Evolutionary conservation across 2,888 invertebrate genomes (phyloP).

Genomic region (Dendrolimus houi): DNA sequence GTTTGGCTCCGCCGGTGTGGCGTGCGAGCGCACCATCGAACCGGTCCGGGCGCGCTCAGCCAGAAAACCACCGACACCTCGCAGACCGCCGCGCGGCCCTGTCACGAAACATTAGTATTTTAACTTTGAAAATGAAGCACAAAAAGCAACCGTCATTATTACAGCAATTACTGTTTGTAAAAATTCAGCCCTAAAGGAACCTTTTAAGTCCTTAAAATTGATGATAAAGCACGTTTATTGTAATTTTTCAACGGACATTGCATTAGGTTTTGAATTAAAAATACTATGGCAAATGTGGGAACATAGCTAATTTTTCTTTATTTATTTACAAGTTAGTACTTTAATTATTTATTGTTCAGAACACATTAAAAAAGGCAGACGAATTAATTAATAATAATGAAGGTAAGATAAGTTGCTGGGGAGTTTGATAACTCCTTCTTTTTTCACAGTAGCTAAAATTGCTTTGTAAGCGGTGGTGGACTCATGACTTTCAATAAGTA

Average conservation of each 20-base stretch:
- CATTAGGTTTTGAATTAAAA: background rate
- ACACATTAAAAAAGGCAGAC: too few species aligned
- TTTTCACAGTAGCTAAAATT: too few species aligned
- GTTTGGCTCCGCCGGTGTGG: slow-evolving; percentile 59
- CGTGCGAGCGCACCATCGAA: slow-evolving; percentile 53
- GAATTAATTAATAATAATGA: too few species aligned
- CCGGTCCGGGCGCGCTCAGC: slow-evolving; percentile 68
- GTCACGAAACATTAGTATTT: slow-evolving; percentile 73
- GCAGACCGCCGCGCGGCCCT: slow-evolving; percentile 47
- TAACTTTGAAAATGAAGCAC: slow-evolving; percentile 50
- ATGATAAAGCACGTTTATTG: background rate
- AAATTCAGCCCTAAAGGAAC: slow-evolving; percentile 27
- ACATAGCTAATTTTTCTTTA: too few species aligned
- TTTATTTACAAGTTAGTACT: too few species aligned
- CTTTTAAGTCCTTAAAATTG: background rate
- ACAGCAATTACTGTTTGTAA: slow-evolving; percentile 49
- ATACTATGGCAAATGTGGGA: too few species aligned
- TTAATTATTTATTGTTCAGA: too few species aligned
- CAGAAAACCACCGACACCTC: slow-evolving; percentile 74
- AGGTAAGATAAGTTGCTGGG: too few species aligned
- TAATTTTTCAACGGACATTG: background rate
- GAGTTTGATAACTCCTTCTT: too few species aligned
- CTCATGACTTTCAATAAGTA: too few species aligned
- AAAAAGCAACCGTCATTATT: slow-evolving; percentile 53
- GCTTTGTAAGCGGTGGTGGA: too few species aligned